A percentile compares a stretch with the other conserved stretches of the same genome.
phyloP scores from a whole-genome alignment of 2,797 vertebrate species.

The Nyctibius grandis region DNA sequence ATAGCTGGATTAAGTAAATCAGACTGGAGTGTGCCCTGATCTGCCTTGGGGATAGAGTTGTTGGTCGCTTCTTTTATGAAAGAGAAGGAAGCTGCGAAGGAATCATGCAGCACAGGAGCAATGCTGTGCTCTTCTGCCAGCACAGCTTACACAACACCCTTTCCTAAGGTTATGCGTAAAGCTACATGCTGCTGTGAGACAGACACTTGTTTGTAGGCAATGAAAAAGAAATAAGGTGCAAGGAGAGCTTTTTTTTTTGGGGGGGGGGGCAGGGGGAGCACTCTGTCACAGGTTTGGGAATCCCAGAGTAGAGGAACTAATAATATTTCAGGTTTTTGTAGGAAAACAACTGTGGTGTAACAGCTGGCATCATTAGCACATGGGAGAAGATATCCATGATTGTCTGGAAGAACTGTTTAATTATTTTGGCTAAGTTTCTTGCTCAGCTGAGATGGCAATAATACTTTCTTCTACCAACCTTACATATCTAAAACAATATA shows the following conservation, averaged over 20 bases:
- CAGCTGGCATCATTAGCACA: neutral
- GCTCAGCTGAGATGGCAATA: neutral
- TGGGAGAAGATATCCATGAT: too few species aligned
- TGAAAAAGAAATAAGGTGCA: neutral
- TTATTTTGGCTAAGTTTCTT: neutral
- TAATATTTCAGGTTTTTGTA: neutral
- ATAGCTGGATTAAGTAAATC: neutral
- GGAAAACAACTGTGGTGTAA: neutral
- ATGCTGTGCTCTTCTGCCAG: neutral
- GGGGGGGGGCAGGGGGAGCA: too few species aligned
- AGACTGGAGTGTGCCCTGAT: neutral
- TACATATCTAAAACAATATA: neutral
- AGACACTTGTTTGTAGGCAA: neutral
- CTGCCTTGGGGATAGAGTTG: neutral
- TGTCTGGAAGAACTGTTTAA: neutral
- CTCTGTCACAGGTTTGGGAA: neutral
- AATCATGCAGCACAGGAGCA: neutral
- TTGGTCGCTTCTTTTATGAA: fast-evolving
- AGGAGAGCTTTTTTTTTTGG: neutral
- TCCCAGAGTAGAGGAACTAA: neutral
- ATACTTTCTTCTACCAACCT: neutral
- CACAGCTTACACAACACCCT: neutral
- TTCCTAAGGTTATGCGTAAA: neutral
- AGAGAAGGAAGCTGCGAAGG: neutral
- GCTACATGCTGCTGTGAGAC: neutral